Conservation (phyloP, 2,797 vertebrate species). For the Miichthys miiuy region DNA sequence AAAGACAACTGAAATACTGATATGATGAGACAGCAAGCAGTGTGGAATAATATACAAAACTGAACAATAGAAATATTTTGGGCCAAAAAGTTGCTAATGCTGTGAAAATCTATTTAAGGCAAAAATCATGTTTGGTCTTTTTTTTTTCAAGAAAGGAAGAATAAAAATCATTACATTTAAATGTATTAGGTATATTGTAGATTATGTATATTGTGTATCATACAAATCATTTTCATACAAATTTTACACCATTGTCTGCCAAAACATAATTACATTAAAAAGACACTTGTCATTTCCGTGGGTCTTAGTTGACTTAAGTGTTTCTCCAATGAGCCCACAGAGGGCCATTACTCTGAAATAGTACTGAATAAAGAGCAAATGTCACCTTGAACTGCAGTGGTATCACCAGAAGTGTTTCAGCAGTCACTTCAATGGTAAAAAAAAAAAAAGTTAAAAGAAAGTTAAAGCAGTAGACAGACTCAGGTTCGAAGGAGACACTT, state of each 20-base stretch:
- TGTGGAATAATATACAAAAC: not conserved
- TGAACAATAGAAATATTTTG: not conserved
- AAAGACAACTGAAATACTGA: constrained; percentile 30
- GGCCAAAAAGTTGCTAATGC: not conserved
- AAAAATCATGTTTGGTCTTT: not conserved
- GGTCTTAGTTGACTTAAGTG: constrained; percentile 60
- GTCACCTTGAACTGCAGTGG: constrained; percentile 69
- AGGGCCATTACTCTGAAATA: constrained; percentile 66
- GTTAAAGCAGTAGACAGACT: constrained; percentile 6
- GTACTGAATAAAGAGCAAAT: constrained; percentile 62
- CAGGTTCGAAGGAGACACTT: constrained; percentile 6
- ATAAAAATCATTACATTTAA: not conserved
- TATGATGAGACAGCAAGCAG: constrained; percentile 17
- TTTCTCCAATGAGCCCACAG: constrained; percentile 62
- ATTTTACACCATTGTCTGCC: constrained; percentile 35
- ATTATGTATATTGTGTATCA: not conserved
- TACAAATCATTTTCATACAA: not conserved
- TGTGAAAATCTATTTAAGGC: not conserved
- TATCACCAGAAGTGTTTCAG: constrained; percentile 21
- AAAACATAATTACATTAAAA: constrained; percentile 60
- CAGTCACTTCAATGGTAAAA: constrained; percentile 13
- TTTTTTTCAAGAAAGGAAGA: not conserved
- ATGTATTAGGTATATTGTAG: not conserved
- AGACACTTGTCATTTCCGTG: constrained; percentile 54
- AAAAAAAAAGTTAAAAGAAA: not conserved